Evolutionary conservation across 2,113 vertebrate genomes (phyloP).

Genomic region (Myrmecophaga tridactyla): DNA sequence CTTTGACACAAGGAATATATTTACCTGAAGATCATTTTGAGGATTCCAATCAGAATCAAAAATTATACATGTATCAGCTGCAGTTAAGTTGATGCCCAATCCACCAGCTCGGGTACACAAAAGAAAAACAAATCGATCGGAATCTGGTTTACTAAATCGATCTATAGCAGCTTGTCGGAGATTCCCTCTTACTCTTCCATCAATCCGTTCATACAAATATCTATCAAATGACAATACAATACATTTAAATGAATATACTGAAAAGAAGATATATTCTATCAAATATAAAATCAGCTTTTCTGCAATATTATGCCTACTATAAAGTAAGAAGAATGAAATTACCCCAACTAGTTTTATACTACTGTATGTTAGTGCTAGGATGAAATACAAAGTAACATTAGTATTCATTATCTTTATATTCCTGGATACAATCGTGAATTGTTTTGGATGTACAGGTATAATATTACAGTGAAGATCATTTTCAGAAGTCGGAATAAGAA

Average conservation of each 20-base stretch:
- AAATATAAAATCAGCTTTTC: constrained; percentile 17
- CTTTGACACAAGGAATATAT: not conserved
- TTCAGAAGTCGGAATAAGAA: not conserved
- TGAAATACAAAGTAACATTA: constrained; percentile 31
- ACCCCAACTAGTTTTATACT: not conserved
- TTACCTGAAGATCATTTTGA: constrained; percentile 98
- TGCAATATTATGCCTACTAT: not conserved
- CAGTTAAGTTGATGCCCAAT: constrained; percentile 97
- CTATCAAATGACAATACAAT: constrained; percentile 78
- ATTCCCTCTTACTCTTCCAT: constrained; percentile 96
- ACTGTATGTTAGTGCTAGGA: not conserved
- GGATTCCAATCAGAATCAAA: constrained; percentile 99
- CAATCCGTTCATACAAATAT: constrained; percentile 97
- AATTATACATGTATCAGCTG: constrained; percentile 98
- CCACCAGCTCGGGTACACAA: constrained; percentile 97
- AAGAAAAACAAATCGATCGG: constrained; percentile 98
- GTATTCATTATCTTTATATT: not conserved
- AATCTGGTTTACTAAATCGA: constrained; percentile 98
- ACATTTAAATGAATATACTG: constrained; percentile 26
- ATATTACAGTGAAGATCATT: not conserved
- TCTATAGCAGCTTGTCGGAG: constrained; percentile 97
- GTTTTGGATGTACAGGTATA: not conserved
- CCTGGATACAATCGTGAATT: not conserved
- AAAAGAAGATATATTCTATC: not conserved
- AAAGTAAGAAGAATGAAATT: not conserved